A percentile compares a stretch with the other conserved stretches of the same genome.
Conservation (phyloP, 64 coral and sea anemone genomes). For the Stichodactyla helianthus region DNA sequence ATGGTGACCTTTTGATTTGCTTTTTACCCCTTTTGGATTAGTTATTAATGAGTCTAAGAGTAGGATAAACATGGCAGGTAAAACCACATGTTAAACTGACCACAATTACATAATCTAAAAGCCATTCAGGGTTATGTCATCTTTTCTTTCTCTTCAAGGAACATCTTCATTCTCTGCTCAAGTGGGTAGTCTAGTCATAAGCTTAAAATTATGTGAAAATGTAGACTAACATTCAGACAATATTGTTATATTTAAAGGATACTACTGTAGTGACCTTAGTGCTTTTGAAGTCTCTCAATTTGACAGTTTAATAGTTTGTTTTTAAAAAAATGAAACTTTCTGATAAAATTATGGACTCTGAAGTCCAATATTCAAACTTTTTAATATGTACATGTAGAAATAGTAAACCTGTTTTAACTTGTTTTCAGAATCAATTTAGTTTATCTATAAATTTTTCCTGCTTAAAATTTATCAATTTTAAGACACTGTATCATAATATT, state of each 20-base stretch:
- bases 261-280: no score
- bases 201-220: background rate
- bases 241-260: background rate
- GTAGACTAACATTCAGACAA: background rate
- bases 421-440: no score
- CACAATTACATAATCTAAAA: background rate
- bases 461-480: no score
- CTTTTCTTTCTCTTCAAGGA: background rate
- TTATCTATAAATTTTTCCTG: no score
- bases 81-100: background rate
- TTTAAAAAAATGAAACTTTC: no score
- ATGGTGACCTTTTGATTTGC: background rate
- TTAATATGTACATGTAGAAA: no score
- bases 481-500: no score
- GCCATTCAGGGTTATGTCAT: background rate
- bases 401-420: no score
- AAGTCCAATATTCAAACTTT: no score
- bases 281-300: no score
- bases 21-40: background rate
- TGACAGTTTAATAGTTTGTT: no score
- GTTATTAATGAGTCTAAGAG: background rate
- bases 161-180: background rate
- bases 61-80: background rate
- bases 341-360: no score
- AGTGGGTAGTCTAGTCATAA: background rate